These are phyloP conservation scores for Pseudopipra pipra DNA, from an alignment of 2,113 vertebrate genomes.

Conservation along the genomic window DNA sequence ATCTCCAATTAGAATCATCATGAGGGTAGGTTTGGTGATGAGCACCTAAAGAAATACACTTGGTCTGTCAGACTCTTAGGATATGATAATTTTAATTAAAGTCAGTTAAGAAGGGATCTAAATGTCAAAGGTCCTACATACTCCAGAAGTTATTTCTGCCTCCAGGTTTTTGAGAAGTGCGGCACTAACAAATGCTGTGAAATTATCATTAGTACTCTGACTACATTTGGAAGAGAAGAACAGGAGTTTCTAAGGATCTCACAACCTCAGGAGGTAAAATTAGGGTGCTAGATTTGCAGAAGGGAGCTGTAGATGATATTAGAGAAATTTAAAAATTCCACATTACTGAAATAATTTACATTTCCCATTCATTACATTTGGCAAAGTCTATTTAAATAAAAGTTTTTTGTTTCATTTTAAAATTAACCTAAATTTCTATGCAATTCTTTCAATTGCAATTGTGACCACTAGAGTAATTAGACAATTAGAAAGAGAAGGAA, in stretches of 20 bases:
- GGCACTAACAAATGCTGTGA: neutral
- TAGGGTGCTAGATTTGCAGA: neutral
- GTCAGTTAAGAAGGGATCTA: neutral
- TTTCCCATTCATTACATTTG: neutral
- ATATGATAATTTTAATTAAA: neutral
- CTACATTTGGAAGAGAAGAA: neutral
- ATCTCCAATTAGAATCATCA: neutral
- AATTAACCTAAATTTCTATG: neutral
- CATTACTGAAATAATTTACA: neutral
- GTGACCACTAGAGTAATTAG: neutral
- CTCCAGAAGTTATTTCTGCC: neutral
- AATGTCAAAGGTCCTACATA: neutral
- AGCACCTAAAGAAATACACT: neutral
- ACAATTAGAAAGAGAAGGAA: neutral
- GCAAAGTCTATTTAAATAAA: neutral
- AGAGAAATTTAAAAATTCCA: neutral
- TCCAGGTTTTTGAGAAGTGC: neutral
- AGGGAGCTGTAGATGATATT: neutral
- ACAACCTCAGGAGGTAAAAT: neutral
- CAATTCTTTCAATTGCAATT: neutral
- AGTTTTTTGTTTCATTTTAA: neutral
- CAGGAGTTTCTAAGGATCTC: neutral
- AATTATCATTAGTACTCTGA: neutral
- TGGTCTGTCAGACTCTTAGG: neutral
- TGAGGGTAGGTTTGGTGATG: neutral